Conservation (phyloP, 2,888 invertebrate genomes). For the Coleophora flavipennella region DNA sequence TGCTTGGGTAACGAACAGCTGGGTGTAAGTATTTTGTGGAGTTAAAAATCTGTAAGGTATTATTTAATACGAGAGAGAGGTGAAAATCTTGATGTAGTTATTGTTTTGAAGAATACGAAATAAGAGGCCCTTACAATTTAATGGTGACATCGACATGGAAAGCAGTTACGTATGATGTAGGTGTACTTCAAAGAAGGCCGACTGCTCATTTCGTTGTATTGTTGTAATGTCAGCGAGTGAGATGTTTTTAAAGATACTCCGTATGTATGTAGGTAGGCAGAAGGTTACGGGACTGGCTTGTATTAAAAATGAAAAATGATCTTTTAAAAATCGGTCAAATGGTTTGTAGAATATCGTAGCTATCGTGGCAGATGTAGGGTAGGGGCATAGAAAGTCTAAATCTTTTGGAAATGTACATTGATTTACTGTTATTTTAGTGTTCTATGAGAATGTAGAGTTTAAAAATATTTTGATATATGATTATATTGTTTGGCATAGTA, state of each 20-base stretch:
- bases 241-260: conserved; percentile 18
- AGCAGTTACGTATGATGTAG: conserved; percentile 1
- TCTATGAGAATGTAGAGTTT: too few species aligned
- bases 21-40: background rate
- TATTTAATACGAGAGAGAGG: too few species aligned
- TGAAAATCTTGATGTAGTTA: too few species aligned
- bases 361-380: too few species aligned
- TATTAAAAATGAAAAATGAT: conserved; percentile 17
- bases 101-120: too few species aligned
- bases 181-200: conserved; percentile 6
- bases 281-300: conserved; percentile 16
- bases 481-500: too few species aligned
- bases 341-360: background rate
- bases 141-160: conserved; percentile 12
- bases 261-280: conserved; percentile 23
- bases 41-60: too few species aligned
- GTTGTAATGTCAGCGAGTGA: conserved; percentile 23
- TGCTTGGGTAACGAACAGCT: too few species aligned
- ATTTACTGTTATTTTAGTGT: too few species aligned
- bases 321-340: conserved; percentile 6
- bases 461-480: too few species aligned
- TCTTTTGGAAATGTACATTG: too few species aligned
- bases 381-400: too few species aligned
- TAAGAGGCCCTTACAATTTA: background rate
- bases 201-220: conserved; percentile 16